Evolutionary conservation across 1,140 invertebrate genomes (phyloP).

Genomic region (Nasonia vitripennis): DNA sequence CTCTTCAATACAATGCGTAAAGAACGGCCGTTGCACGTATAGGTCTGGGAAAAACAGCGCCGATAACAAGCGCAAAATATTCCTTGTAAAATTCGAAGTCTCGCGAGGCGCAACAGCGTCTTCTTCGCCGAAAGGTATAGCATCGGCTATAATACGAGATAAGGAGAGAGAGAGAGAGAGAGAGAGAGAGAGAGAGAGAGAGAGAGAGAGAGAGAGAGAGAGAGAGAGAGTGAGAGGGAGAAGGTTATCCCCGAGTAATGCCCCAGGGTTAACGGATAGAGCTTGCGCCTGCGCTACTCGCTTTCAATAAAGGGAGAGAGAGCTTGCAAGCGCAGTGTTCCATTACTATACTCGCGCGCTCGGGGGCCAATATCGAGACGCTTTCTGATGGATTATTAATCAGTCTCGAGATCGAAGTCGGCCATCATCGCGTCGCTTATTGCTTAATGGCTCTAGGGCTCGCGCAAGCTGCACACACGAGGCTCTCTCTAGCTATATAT

Average conservation of each 20-base stretch:
- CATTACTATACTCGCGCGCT: slow-evolving; percentile 12
- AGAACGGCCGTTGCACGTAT: too few species aligned
- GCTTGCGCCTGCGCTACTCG: not conserved
- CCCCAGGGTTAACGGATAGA: not conserved
- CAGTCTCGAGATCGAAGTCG: slow-evolving; percentile 26
- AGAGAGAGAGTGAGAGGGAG: too few species aligned
- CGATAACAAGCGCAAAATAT: too few species aligned
- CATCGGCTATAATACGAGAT: not conserved
- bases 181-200: too few species aligned
- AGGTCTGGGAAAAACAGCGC: too few species aligned
- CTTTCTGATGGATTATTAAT: slow-evolving; percentile 39
- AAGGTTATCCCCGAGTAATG: not conserved
- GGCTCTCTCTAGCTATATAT: not conserved
- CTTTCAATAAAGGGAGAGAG: slow-evolving; percentile 28
- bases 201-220: too few species aligned
- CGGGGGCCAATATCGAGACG: not conserved
- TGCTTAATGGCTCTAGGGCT: not conserved
- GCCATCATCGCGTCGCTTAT: slow-evolving; percentile 20
- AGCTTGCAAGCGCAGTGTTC: not conserved
- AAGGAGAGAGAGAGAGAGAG: too few species aligned
- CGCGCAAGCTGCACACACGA: too few species aligned
- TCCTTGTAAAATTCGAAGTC: not conserved
- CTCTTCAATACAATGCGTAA: too few species aligned
- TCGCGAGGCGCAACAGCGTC: not conserved
- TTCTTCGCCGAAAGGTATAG: not conserved